Percentiles rank a stretch among this genome's conserved stretches.
Evolutionary conservation across 2,797 vertebrate genomes (phyloP).

Genomic region (Parambassis ranga): DNA sequence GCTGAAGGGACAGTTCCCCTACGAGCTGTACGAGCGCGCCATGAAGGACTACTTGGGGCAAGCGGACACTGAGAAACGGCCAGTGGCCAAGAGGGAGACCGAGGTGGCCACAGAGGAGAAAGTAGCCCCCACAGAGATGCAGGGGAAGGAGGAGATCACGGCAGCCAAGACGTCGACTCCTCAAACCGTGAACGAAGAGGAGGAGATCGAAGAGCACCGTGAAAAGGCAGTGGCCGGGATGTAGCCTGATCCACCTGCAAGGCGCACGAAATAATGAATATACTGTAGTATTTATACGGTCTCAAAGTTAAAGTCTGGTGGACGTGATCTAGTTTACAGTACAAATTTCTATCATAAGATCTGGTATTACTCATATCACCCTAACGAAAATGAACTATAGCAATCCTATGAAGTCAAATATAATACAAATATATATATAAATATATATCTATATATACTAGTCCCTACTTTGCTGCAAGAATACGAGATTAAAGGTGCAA

Average conservation of each 20-base stretch:
- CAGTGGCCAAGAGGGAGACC: conserved; percentile 82
- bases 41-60: conserved; percentile 88
- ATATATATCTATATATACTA: conserved; percentile 7
- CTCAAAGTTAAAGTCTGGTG: conserved; percentile 75
- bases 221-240: conserved; percentile 89
- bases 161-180: conserved; percentile 88
- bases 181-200: conserved; percentile 83
- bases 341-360: conserved; percentile 77
- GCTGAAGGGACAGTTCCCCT: conserved; percentile 83
- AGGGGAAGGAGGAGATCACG: conserved; percentile 85
- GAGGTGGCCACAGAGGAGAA: conserved; percentile 67
- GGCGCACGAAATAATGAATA: conserved; percentile 62
- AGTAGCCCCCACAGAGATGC: conserved; percentile 76
- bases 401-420: conserved; percentile 44
- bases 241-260: conserved; percentile 63
- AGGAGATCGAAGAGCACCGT: conserved; percentile 83
- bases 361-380: conserved; percentile 73
- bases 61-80: conserved; percentile 75
- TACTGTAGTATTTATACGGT: conserved; percentile 78
- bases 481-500: conserved; percentile 49
- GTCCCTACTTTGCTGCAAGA: conserved; percentile 77
- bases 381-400: conserved; percentile 63
- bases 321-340: conserved; percentile 84
- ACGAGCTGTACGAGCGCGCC: conserved; percentile 87
- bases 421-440: background rate